These are phyloP conservation scores for Pelobates fuscus DNA, from an alignment of 2,113 vertebrate genomes.

Conservation along the genomic window DNA sequence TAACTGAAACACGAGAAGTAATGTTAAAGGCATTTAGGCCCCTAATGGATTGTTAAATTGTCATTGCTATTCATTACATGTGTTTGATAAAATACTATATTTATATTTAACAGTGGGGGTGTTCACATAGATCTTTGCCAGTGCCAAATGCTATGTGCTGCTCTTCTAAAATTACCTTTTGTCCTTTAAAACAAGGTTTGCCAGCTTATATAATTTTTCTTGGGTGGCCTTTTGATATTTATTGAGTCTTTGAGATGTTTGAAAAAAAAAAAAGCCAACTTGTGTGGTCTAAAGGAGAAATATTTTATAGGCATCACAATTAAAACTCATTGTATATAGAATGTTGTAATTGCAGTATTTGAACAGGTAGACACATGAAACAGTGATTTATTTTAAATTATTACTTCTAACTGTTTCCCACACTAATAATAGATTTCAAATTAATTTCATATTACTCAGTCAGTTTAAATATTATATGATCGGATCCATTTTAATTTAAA, in stretches of 20 bases:
- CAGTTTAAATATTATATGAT: too few relatives aligned
- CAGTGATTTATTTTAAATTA: not conserved
- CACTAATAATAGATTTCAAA: too few relatives aligned
- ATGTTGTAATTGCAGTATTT: not conserved
- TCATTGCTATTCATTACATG: slow-evolving; percentile 24
- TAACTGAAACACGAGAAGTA: slow-evolving; percentile 6
- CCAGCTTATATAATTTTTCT: slow-evolving; percentile 48
- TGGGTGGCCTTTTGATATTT: slow-evolving; percentile 57
- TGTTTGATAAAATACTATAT: slow-evolving; percentile 48
- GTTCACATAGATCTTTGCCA: slow-evolving; percentile 34
- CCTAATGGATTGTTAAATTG: slow-evolving; percentile 21
- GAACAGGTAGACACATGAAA: not conserved
- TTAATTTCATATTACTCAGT: too few relatives aligned
- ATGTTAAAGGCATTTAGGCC: slow-evolving; percentile 13
- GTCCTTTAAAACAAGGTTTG: slow-evolving; percentile 51
- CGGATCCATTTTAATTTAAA: too few relatives aligned
- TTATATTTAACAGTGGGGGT: slow-evolving; percentile 45
- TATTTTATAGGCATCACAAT: slow-evolving; percentile 1
- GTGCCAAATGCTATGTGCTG: slow-evolving; percentile 18
- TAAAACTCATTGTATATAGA: not conserved
- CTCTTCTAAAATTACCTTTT: slow-evolving; percentile 53
- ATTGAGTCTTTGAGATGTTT: slow-evolving; percentile 55
- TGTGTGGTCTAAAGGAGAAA: not conserved
- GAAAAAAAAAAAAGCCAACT: slow-evolving; percentile 31
- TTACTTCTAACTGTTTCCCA: not conserved